Evolutionary conservation across 2,888 invertebrate species (phyloP), one percentile per base, ranked within the genome.

Genomic region (Lordiphosa fenestrarum): DNA sequence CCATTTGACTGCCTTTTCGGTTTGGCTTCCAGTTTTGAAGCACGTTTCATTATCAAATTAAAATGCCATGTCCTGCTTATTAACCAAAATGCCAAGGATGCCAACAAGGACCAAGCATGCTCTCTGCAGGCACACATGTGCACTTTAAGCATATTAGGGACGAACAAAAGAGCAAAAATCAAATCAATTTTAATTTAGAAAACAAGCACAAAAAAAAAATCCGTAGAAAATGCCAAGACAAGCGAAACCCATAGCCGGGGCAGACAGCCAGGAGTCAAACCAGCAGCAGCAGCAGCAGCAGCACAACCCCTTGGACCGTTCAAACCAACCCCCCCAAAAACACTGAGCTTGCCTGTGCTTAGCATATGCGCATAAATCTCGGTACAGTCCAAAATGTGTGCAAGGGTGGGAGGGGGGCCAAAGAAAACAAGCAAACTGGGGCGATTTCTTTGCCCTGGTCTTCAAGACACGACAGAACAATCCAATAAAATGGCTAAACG

Each of bases 401-500:
- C 36, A 52, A 50, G 41, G 33, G 33, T 21, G 4, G 52, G 41
- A 33, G 33, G 21, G 4, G 4, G 25, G 4, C 23, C 3, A 13
- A 41, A 12, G 30, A 12, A 12, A 40, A 37, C 30, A 36, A 42
- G 57, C 56, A 59, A 71, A 73, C 70, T 69, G 81, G 81, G 62
- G 65, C 74, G 82, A 71, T 58, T 46, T 56, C 49, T 42, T 36
- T 53, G 57, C 54, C 36, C 40, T 53, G 60, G 66, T 69, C 74
- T 71, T 69, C 69, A 68, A 73, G 71, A 70, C 73, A 70, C 73
- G 68, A 73, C 73, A 68, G 73, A 78, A 69, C 86, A 84, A 84
- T 86, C 85, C 76, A 84, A 87, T 86, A 84, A 84, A 84, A 87
- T 87, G 86, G 72, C 78, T 86, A 86, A 87, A 86, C 80, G 85